Conservation (phyloP, 2,797 vertebrate species). For the Numenius phaeopus region DNA sequence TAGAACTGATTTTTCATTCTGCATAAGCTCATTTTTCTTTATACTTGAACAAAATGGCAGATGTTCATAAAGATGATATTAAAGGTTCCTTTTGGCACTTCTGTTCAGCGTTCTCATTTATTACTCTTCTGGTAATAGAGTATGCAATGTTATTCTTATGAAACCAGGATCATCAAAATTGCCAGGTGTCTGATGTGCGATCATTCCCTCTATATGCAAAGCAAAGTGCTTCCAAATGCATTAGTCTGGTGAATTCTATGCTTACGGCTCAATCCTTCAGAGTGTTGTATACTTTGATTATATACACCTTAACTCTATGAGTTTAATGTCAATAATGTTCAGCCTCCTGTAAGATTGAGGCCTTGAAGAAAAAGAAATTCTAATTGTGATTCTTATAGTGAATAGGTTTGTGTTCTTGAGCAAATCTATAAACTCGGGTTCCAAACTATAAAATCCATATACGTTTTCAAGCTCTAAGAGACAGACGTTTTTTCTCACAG, state of each 20-base stretch:
- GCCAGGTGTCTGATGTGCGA: slow-evolving; percentile 60
- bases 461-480: not conserved
- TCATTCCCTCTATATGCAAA: slow-evolving; percentile 52
- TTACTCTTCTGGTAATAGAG: slow-evolving; percentile 42
- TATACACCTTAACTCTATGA: not conserved
- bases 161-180: slow-evolving; percentile 54
- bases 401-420: not conserved
- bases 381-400: not conserved
- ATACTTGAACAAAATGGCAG: slow-evolving; percentile 64
- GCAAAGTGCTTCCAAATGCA: slow-evolving; percentile 39
- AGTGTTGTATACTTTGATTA: slow-evolving; percentile 32
- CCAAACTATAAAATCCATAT: slow-evolving; percentile 20
- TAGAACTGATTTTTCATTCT: slow-evolving; percentile 34
- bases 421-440: slow-evolving; percentile 13
- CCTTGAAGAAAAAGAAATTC: slow-evolving; percentile 20
- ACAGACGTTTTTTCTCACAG: not conserved
- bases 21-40: slow-evolving; percentile 33
- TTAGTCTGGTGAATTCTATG: slow-evolving; percentile 13
- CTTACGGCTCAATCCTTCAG: slow-evolving; percentile 25
- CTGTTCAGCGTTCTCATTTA: slow-evolving; percentile 45
- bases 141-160: slow-evolving; percentile 46
- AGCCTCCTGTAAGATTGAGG: slow-evolving; percentile 33
- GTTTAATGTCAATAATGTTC: slow-evolving; percentile 45
- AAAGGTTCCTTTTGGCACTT: slow-evolving; percentile 55
- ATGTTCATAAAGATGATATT: slow-evolving; percentile 22